Percentiles rank a stretch among this genome's conserved stretches.
These are phyloP conservation scores for Notocelia uddmanniana DNA, from an alignment of 2,888 invertebrate genomes.

Conservation along the genomic window DNA sequence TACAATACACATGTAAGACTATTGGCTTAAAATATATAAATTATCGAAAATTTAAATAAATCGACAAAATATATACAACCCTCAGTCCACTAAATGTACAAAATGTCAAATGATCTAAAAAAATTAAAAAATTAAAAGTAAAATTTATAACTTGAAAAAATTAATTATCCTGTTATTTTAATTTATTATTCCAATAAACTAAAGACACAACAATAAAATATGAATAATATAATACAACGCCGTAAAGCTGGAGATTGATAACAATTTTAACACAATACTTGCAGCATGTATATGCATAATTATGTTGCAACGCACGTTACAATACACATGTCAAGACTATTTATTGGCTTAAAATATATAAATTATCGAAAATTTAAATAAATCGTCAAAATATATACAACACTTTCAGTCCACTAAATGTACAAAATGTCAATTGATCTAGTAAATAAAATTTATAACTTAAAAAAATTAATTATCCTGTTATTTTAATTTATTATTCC, in stretches of 20 bases:
- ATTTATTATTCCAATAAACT: constrained; percentile 16
- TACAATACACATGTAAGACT: not conserved
- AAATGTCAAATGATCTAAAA: constrained; percentile 28
- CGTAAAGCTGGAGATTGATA: constrained; percentile 31
- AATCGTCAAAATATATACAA: constrained; percentile 26
- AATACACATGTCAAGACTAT: not conserved
- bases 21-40: constrained; percentile 4
- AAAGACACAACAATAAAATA: constrained; percentile 22
- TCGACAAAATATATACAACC: constrained; percentile 27
- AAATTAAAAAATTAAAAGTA: no score
- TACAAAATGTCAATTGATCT: constrained; percentile 32
- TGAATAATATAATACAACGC: constrained; percentile 24
- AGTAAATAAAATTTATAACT: constrained; percentile 27
- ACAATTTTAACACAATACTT: no score
- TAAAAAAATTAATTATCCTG: constrained; percentile 29
- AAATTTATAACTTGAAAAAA: constrained; percentile 26
- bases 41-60: constrained; percentile 5
- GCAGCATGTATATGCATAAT: no score
- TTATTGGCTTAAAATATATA: not conserved
- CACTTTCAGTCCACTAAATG: constrained; percentile 17
- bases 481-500: constrained; percentile 24
- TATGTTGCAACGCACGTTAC: not conserved
- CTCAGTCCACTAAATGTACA: constrained; percentile 22
- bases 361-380: constrained; percentile 8
- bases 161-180: constrained; percentile 25